A percentile compares a stretch with the other conserved stretches of the same genome.
These are phyloP conservation scores for Choreutis nemorana DNA, from an alignment of 2,888 invertebrate genomes.

Conservation along the genomic window DNA sequence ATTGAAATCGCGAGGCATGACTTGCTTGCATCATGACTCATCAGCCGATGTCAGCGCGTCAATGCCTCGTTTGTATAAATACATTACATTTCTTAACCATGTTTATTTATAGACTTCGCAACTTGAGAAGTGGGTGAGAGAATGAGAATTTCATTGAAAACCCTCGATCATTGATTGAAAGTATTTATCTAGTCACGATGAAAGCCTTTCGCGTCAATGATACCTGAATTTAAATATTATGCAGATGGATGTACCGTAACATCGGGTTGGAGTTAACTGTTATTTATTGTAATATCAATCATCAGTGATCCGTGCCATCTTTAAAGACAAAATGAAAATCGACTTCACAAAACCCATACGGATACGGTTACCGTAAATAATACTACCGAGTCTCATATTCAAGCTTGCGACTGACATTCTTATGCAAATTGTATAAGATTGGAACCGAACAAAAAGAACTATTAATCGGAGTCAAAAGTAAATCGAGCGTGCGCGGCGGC, in stretches of 20 bases:
- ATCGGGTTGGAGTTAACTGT: too few species aligned
- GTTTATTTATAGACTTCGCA: constrained; percentile 34
- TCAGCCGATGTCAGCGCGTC: constrained; percentile 41
- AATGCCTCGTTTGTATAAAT: constrained; percentile 44
- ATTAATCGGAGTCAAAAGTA: constrained; percentile 52
- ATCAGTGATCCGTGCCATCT: too few species aligned
- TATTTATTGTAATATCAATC: too few species aligned
- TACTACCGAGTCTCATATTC: constrained; percentile 14
- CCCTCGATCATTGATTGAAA: constrained; percentile 31
- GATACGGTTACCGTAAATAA: not conserved
- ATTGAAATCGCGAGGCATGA: constrained; percentile 22
- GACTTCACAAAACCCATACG: too few species aligned
- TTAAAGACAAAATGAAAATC: too few species aligned
- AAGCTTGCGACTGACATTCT: constrained; percentile 32
- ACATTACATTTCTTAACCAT: constrained; percentile 29
- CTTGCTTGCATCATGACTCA: constrained; percentile 37
- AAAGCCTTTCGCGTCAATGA: too few species aligned
- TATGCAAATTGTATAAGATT: constrained; percentile 50
- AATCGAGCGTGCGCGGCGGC: constrained; percentile 37
- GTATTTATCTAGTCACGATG: too few species aligned
- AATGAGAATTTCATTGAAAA: constrained; percentile 27
- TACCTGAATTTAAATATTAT: not conserved
- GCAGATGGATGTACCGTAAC: too few species aligned
- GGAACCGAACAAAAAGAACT: constrained; percentile 44
- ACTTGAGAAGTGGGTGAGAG: constrained; percentile 23